Evolutionary conservation across 2,113 vertebrate genomes (phyloP), one percentile per base, ranked within the genome.

Genomic region (Nematolebias whitei): DNA sequence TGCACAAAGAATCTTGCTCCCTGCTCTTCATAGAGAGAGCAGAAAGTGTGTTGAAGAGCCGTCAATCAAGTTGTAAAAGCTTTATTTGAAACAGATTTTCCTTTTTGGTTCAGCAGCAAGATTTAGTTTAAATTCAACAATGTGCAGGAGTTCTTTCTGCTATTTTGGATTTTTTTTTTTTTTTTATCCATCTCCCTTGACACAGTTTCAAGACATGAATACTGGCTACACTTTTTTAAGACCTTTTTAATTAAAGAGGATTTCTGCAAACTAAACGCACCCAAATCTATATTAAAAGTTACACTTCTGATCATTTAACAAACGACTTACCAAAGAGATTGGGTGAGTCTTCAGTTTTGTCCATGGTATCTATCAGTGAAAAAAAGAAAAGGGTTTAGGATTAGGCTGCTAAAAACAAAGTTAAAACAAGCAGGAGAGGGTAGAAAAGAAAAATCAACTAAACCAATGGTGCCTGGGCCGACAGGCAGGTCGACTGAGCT

Each of bases 291-390:
- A 2, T 45, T 41, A 41, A 15, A 41, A 15, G 12, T 41, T 13
- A 1, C n/a, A 4, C n/a, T 47, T 47, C 9, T 20, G 16, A 20
- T 47, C 2, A 11, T n/a, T 38, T 14, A 16, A 57, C 2, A 16
- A 41, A 26, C 12, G 85, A 89, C 94, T 94, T 85, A 99, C 98
- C 95, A 99, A 86, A 78, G 89, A 91, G 74, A 99, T 98, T 10
- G 98, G 98, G 71, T 98, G 96, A 41, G 96, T 97, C 92, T 99
- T 99, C 82, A 99, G 73, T 88, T 99, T 99, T 68, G 98, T 99
- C 97, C 98, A 99, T 72, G 96, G 97, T 85, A 99, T 99, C 98
- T 99, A 87, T 40, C 84, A 90, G 29, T 29, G 38, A 47, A 59
- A 65, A 35, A 78, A 11, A n/a, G 7, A n/a, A 18, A 13, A 8